Evolutionary conservation across 2,888 invertebrate species (phyloP).

Genomic region (Branchellion lobata): DNA sequence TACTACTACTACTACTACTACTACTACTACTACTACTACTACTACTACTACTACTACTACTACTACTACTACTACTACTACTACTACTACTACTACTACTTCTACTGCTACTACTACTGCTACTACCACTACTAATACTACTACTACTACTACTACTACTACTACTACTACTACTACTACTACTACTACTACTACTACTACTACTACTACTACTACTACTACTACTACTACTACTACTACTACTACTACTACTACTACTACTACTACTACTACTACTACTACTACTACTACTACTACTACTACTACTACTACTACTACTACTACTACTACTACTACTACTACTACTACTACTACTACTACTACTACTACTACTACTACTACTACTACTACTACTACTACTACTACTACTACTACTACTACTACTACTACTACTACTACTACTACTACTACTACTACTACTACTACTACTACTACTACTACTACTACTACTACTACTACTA

Average conservation of each 20-base stretch:
- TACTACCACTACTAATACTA: slow-evolving; percentile 42
- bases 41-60: slow-evolving; percentile 40
- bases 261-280: slow-evolving; percentile 50
- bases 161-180: slow-evolving; percentile 42
- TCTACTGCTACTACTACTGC: slow-evolving; percentile 46
- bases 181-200: slow-evolving; percentile 40
- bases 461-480: slow-evolving; percentile 39
- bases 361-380: slow-evolving; percentile 47
- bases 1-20: slow-evolving; percentile 40
- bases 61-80: slow-evolving; percentile 51
- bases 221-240: slow-evolving; percentile 40
- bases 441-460: slow-evolving; percentile 40
- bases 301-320: slow-evolving; percentile 47
- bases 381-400: slow-evolving; percentile 38
- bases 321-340: slow-evolving; percentile 47
- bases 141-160: slow-evolving; percentile 23
- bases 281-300: slow-evolving; percentile 47
- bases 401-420: slow-evolving; percentile 38
- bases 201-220: slow-evolving; percentile 40
- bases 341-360: slow-evolving; percentile 51
- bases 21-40: slow-evolving; percentile 40
- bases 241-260: slow-evolving; percentile 40
- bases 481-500: slow-evolving; percentile 39
- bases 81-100: slow-evolving; percentile 47
- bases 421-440: slow-evolving; percentile 38